These are phyloP conservation scores for Carassius auratus DNA, from an alignment of 2,113 vertebrate species.

Conservation along the genomic window DNA sequence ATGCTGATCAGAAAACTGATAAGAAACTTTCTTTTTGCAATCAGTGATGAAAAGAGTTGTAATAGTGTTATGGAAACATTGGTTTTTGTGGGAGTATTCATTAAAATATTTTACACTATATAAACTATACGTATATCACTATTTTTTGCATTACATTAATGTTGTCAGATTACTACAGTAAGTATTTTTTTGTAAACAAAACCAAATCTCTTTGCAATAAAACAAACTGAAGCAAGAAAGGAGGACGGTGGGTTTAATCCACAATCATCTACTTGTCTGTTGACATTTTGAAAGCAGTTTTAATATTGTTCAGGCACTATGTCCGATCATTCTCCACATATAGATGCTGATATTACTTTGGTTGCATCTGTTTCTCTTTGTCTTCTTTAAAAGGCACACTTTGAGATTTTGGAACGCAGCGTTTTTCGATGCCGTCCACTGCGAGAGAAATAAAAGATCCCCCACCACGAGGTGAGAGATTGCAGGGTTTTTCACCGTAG, in stretches of 20 bases:
- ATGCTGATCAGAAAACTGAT: background rate
- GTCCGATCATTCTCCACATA: background rate
- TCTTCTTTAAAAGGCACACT: slow-evolving; percentile 83
- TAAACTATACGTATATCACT: background rate
- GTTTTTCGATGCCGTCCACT: slow-evolving; percentile 96
- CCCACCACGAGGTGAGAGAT: slow-evolving; percentile 90
- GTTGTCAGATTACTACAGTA: too few species aligned
- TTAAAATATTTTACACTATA: background rate
- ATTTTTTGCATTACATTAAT: background rate
- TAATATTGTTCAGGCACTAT: background rate
- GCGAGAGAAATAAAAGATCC: slow-evolving; percentile 93
- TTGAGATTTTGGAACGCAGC: slow-evolving; percentile 96
- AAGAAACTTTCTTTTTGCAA: background rate
- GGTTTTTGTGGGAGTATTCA: background rate
- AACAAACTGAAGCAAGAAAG: background rate
- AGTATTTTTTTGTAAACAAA: background rate
- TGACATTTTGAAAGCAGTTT: background rate
- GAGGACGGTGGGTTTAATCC: background rate
- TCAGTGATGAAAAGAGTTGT: background rate
- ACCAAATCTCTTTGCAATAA: background rate
- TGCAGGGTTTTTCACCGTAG: background rate
- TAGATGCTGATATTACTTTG: background rate
- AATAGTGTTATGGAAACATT: background rate
- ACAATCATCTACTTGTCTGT: background rate
- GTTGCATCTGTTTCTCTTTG: background rate